These are phyloP conservation scores for Sorex fumeus DNA, from an alignment of 2,113 vertebrate species.

Conservation along the genomic window DNA sequence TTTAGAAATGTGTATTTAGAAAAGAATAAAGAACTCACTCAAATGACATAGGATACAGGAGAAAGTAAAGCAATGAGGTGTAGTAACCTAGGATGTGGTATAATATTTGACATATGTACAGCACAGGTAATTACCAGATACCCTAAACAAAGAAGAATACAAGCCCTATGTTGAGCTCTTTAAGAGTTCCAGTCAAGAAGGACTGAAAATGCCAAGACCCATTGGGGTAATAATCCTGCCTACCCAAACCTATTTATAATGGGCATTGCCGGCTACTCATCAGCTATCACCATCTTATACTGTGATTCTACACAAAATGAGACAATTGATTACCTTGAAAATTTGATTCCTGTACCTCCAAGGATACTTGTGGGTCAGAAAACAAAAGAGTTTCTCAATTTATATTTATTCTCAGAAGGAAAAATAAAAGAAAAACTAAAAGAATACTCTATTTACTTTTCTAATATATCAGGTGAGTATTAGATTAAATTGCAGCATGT, in stretches of 20 bases:
- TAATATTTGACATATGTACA: no score
- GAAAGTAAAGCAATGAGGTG: not conserved
- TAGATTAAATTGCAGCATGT: not conserved
- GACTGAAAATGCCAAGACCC: not conserved
- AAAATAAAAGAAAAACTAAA: not conserved
- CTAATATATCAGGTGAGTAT: conserved; percentile 7
- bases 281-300: not conserved
- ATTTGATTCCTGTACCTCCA: not conserved
- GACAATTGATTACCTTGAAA: not conserved
- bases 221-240: not conserved
- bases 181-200: not conserved
- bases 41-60: not conserved
- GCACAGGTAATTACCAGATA: not conserved
- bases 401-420: not conserved
- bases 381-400: not conserved
- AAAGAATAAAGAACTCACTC: not conserved
- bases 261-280: no score
- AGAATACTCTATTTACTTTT: not conserved
- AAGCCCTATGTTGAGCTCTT: not conserved
- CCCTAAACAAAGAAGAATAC: not conserved
- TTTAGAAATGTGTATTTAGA: no score
- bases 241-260: not conserved
- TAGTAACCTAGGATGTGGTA: fast-evolving
- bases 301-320: not conserved
- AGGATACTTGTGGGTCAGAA: not conserved